phyloP scores from a whole-genome alignment of 2,888 invertebrate genomes.

The Platycnemis pennipes region DNA sequence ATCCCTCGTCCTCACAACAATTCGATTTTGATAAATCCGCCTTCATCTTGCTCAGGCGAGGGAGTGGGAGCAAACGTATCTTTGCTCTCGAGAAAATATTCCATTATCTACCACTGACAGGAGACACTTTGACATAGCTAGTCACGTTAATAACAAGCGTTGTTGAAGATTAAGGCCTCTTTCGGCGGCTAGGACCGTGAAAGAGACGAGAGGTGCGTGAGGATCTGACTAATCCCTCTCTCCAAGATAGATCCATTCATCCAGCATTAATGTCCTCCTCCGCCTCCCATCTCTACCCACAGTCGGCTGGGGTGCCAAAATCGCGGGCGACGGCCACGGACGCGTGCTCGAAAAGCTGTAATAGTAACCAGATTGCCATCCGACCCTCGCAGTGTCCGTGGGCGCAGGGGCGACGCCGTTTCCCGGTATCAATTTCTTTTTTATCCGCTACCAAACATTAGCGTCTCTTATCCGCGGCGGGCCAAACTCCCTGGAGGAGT shows the following conservation, averaged over 20 bases:
- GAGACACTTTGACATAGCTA: background rate
- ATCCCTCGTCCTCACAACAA: background rate
- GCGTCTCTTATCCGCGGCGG: background rate
- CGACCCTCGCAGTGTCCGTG: background rate
- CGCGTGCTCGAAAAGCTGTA: background rate
- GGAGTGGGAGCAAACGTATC: background rate
- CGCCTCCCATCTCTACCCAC: background rate
- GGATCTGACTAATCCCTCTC: background rate
- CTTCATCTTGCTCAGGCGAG: background rate
- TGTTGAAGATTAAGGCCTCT: background rate
- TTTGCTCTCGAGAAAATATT: background rate
- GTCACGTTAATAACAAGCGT: background rate
- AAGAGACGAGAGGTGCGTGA: background rate
- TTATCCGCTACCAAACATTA: background rate
- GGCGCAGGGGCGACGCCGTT: background rate
- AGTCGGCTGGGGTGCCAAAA: background rate
- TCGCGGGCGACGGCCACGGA: background rate
- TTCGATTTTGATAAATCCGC: background rate
- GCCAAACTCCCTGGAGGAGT: background rate
- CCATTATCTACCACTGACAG: background rate
- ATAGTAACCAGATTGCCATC: background rate
- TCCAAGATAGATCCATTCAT: background rate
- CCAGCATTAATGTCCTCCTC: background rate
- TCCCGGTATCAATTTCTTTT: background rate
- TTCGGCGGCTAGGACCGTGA: background rate